Percentiles rank a stretch among this genome's conserved stretches.
These are phyloP conservation scores for Psilopogon haemacephalus DNA, from an alignment of 2,113 vertebrate genomes.

Conservation along the genomic window DNA sequence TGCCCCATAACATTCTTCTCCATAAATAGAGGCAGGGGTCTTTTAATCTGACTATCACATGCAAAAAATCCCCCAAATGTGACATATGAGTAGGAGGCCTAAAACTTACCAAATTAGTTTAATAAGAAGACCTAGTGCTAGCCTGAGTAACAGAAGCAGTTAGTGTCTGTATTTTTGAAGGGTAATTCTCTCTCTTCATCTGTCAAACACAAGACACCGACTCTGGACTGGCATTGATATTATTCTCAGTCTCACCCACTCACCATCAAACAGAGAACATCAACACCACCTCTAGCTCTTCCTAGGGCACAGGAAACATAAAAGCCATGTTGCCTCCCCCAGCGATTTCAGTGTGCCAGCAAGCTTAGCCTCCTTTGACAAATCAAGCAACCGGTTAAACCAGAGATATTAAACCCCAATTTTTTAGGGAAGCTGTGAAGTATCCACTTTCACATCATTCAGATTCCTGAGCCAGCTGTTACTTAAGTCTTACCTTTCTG, in stretches of 20 bases:
- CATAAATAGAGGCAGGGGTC: not conserved
- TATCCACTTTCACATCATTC: not conserved
- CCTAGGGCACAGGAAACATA: not conserved
- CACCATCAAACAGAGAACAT: not conserved
- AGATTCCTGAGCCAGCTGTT: not conserved
- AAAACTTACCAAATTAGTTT: too few relatives aligned
- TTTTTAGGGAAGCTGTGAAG: not conserved
- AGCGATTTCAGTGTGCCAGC: not conserved
- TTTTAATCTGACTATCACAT: not conserved
- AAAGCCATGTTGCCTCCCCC: not conserved
- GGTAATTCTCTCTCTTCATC: not conserved
- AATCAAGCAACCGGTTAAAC: not conserved
- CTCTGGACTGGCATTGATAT: not conserved
- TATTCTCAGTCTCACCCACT: not conserved
- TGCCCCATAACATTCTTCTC: not conserved
- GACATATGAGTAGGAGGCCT: not conserved
- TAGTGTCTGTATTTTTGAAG: not conserved
- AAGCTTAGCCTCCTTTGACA: not conserved
- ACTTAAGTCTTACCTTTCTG: not conserved
- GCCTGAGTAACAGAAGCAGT: not conserved
- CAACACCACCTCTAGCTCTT: not conserved
- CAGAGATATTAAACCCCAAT: not conserved
- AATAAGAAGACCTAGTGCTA: not conserved
- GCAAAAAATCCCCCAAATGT: not conserved
- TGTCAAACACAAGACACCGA: not conserved